Evolutionary conservation across 1,140 invertebrate genomes (phyloP).

Genomic region (Acromyrmex charruanus): DNA sequence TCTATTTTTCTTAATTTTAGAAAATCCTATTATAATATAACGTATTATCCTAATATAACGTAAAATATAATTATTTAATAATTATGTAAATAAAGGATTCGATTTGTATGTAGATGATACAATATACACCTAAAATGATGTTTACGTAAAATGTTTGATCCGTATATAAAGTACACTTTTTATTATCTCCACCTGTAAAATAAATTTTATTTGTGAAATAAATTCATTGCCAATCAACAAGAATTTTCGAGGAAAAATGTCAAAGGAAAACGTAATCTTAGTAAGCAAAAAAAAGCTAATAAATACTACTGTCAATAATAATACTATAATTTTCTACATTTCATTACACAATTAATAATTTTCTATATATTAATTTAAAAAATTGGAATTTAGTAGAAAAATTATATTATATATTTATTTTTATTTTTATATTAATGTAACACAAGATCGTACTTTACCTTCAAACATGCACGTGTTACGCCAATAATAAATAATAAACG

Average conservation of each 20-base stretch:
- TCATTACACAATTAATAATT: neutral
- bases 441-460: neutral
- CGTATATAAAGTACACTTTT: conserved; percentile 1
- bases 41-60: neutral
- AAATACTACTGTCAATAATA: no score
- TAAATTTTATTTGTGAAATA: neutral
- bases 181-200: neutral
- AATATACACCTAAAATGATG: conserved; percentile 7
- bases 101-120: conserved; percentile 16
- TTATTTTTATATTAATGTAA: neutral
- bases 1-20: neutral
- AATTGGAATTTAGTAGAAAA: neutral
- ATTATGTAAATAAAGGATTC: neutral
- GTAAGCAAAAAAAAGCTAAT: neutral
- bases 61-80: conserved; percentile 9
- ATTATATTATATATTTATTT: neutral
- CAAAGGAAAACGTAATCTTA: neutral
- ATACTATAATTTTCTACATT: neutral
- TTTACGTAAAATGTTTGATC: neutral
- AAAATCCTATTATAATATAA: neutral
- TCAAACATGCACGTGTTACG: neutral
- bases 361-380: neutral
- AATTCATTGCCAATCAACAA: conserved; percentile 29
- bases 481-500: neutral
- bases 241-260: neutral